Base-by-base conservation (phyloP, 2,888 invertebrate species). In the Epistrophe grossulariae region DNA sequence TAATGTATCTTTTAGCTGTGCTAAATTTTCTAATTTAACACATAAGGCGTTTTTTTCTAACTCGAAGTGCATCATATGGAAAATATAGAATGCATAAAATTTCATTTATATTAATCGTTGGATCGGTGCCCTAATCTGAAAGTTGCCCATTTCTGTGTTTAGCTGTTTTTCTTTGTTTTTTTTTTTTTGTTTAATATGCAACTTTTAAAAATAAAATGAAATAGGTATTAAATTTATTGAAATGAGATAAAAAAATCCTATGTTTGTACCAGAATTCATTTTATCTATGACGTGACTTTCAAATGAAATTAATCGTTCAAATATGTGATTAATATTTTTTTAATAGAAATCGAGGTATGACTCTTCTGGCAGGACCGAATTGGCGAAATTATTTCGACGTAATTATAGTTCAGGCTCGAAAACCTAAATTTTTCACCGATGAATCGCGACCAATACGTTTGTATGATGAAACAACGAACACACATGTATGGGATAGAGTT, bases 381-480 rank as follows among this genome's bases (percentile, higher is more conserved):
- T 99, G 99, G 99, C 95, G 96, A 77, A 95, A 97, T 1, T 96
- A 95, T 91, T 99, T 99, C 93, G 98, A 99, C 93, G 97, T 99
- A 24, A 96, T 99, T 52, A 97, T 99, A 80, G 98, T 98, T 1
- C 97, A 97, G 91, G 99, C 99, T 2, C 95, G 98, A 90, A 99
- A 99, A 92, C 99, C 99, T 0, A 96, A 96, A 90, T 99, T 99
- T 94, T 99, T 99, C 93, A 97, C 97, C 0, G 98, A 98, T 91
- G 95, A 96, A 90, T 97, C 97, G 88, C 95, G 98, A 28, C 99
- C 99, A 0, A 97, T 99, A 89, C 94, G 99, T 85, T 94, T 97
- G 52, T 98, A 97, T 91, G 97, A 99, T 91, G 96, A 96, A 90
- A 94, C 94, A 78, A 96, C 96, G 48, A 95, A 97, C 90, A 95